Conservation (phyloP, 2,888 invertebrate genomes). For the Tholera decimalis region DNA sequence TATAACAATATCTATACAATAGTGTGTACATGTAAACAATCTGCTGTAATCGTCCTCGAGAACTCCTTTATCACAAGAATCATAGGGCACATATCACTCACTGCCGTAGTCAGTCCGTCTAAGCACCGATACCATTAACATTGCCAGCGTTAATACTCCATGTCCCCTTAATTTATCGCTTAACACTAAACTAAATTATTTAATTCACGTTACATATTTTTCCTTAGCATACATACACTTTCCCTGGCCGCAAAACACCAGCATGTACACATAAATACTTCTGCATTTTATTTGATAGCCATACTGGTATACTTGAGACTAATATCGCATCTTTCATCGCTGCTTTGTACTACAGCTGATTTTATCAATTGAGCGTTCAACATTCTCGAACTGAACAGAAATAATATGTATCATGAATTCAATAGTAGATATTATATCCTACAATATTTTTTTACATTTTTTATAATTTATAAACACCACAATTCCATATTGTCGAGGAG, state of each 20-base stretch:
- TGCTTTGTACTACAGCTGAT: conserved; percentile 82
- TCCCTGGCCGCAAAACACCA: conserved; percentile 64
- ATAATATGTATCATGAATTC: conserved; percentile 75
- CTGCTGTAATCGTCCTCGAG: conserved; percentile 71
- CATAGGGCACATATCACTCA: conserved; percentile 82
- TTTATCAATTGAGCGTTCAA: conserved; percentile 53
- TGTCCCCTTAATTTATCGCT: conserved; percentile 55
- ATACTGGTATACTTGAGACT: conserved; percentile 67
- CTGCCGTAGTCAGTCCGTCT: conserved; percentile 67
- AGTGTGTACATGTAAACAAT: conserved; percentile 79
- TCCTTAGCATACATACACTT: conserved; percentile 54
- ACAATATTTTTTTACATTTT: conserved; percentile 80
- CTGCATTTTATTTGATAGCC: conserved; percentile 66
- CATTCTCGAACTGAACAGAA: conserved; percentile 59
- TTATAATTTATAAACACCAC: conserved; percentile 81
- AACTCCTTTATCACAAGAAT: conserved; percentile 83
- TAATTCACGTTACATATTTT: conserved; percentile 77
- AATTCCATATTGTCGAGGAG: conserved; percentile 85
- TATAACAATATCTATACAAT: conserved; percentile 84
- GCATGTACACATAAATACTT: conserved; percentile 62
- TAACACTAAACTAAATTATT: conserved; percentile 58
- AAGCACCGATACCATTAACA: conserved; percentile 76
- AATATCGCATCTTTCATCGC: conserved; percentile 75
- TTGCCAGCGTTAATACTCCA: conserved; percentile 59
- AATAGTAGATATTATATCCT: conserved; percentile 61